phyloP scores from a whole-genome alignment of 2,888 invertebrate genomes.

The Piscicola geometra region DNA sequence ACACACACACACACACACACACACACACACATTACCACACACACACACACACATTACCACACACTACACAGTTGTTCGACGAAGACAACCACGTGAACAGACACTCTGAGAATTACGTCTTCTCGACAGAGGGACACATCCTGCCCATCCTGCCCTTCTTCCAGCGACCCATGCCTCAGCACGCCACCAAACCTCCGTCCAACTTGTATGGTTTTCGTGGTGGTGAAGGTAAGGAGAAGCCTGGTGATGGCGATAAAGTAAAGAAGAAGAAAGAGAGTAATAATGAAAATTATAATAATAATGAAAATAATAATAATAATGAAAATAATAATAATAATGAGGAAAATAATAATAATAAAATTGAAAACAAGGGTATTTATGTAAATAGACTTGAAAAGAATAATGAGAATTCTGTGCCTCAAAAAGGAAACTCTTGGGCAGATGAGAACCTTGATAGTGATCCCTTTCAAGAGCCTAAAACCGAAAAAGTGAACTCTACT shows the following conservation, averaged over 20 bases:
- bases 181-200: not conserved
- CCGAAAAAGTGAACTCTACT: no score
- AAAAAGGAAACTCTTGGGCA: no score
- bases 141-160: slow-evolving; percentile 57
- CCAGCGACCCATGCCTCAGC: not conserved
- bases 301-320: not conserved
- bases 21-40: no score
- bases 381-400: no score
- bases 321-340: not conserved
- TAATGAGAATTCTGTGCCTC: no score
- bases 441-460: no score
- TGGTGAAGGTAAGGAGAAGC: not conserved
- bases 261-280: not conserved
- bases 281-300: not conserved
- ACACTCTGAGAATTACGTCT: slow-evolving; percentile 59
- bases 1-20: no score
- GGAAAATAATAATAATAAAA: not conserved
- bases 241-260: not conserved
- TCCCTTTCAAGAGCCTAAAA: no score
- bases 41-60: no score
- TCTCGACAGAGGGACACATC: slow-evolving; percentile 64
- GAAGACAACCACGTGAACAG: slow-evolving; percentile 62
- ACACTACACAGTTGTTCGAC: slow-evolving; percentile 66
- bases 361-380: not conserved
- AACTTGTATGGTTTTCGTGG: not conserved